phyloP scores from a whole-genome alignment of 2,797 vertebrate genomes.

The Anas georgica region DNA sequence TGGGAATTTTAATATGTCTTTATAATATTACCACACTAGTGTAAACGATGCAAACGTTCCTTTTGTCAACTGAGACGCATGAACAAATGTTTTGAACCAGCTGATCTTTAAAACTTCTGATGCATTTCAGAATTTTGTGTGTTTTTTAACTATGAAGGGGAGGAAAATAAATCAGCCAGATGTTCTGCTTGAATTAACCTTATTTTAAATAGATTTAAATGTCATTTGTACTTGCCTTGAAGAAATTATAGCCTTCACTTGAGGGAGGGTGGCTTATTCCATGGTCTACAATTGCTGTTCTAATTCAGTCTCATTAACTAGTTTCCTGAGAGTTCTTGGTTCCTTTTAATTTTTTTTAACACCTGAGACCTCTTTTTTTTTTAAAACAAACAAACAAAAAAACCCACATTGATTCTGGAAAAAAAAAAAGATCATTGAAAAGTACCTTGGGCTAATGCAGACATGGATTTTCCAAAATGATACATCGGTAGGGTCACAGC shows the following conservation, averaged over 20 bases:
- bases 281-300: neutral
- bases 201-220: neutral
- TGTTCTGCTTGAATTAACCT: neutral
- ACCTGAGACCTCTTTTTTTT: neutral
- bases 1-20: neutral
- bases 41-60: neutral
- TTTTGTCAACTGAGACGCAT: neutral
- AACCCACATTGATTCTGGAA: neutral
- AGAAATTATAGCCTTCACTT: neutral
- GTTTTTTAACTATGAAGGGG: neutral
- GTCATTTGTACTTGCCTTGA: neutral
- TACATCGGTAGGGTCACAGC: neutral
- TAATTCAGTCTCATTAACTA: neutral
- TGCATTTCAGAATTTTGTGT: neutral
- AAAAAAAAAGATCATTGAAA: slow-evolving; percentile 1
- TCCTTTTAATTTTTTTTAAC: neutral
- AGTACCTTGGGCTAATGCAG: neutral
- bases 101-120: neutral
- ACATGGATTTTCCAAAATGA: neutral
- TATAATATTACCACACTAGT: neutral
- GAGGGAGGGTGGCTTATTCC: neutral
- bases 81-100: neutral
- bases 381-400: too few relatives aligned
- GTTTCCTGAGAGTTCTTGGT: neutral
- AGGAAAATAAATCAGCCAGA: neutral